A percentile compares a stretch with the other conserved stretches of the same genome.
Conservation (phyloP, 2,797 vertebrate genomes). For the Acomys russatus region DNA sequence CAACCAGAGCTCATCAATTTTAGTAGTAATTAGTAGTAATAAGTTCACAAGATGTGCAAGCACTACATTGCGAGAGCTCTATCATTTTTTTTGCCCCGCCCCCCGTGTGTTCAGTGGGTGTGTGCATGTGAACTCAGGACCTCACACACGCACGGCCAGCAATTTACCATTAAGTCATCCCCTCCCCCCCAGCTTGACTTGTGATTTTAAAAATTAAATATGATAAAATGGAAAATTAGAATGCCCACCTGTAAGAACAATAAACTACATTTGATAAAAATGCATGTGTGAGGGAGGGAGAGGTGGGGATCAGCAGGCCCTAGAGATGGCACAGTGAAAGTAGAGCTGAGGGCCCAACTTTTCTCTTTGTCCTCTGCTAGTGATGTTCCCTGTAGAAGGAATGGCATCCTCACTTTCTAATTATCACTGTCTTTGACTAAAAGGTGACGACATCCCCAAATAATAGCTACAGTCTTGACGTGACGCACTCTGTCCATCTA, state of each 20-base stretch:
- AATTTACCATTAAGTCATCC: too few species aligned
- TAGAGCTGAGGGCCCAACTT: not conserved
- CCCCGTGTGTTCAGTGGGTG: not conserved
- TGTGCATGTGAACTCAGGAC: not conserved
- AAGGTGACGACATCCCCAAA: not conserved
- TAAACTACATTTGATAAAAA: not conserved
- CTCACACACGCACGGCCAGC: not conserved
- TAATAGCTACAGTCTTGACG: not conserved
- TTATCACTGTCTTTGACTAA: not conserved
- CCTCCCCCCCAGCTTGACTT: not conserved
- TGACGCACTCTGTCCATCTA: not conserved
- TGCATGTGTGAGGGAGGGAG: not conserved
- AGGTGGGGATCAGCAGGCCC: not conserved
- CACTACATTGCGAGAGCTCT: not conserved
- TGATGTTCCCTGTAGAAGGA: not conserved
- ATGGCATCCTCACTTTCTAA: not conserved
- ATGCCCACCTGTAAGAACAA: not conserved
- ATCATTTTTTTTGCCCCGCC: too few species aligned
- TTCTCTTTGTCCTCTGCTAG: not conserved
- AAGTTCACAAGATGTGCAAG: not conserved
- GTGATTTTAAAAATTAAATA: not conserved
- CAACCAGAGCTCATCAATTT: not conserved
- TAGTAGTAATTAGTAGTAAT: constrained; percentile 14
- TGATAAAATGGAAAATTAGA: not conserved
- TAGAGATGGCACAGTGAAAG: not conserved